Conservation (phyloP, 1,140 invertebrate species). For the Drosophila sturtevanti region DNA sequence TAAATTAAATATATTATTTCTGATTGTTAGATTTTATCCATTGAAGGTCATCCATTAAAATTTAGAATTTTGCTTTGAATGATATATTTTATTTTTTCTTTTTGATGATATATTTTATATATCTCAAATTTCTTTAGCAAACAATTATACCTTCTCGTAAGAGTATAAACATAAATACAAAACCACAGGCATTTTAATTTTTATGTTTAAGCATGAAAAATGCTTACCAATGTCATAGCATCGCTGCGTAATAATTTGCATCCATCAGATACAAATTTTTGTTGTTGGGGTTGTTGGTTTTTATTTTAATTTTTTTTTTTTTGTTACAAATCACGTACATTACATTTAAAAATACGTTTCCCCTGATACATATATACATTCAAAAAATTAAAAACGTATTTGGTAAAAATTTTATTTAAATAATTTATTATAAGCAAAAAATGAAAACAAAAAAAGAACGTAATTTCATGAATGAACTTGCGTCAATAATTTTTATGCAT, state of each 20-base stretch:
- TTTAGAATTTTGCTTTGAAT: too few relatives aligned
- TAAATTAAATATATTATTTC: too few relatives aligned
- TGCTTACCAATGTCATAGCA: conserved; percentile 27
- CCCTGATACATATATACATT: too few relatives aligned
- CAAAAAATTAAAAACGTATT: not conserved
- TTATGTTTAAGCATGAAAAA: conserved; percentile 36
- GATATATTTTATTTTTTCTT: too few relatives aligned
- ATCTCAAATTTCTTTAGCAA: too few relatives aligned
- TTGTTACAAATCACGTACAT: not conserved
- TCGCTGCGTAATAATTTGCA: conserved; percentile 27
- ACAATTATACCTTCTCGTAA: not conserved
- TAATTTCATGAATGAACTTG: conserved; percentile 49
- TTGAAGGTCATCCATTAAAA: too few relatives aligned
- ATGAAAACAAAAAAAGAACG: not conserved
- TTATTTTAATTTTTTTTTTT: too few relatives aligned
- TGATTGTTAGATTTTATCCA: too few relatives aligned
- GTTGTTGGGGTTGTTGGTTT: conserved; percentile 5
- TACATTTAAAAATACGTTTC: not conserved
- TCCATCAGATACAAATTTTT: conserved; percentile 37
- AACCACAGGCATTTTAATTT: conserved; percentile 54
- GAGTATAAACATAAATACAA: conserved; percentile 14
- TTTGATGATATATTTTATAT: too few relatives aligned
- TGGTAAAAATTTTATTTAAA: not conserved
- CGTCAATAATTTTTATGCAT: conserved; percentile 23
- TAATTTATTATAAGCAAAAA: too few relatives aligned